These are phyloP conservation scores for Drosophila parabipectinata DNA, from an alignment of 1,140 invertebrate species.

Conservation along the genomic window DNA sequence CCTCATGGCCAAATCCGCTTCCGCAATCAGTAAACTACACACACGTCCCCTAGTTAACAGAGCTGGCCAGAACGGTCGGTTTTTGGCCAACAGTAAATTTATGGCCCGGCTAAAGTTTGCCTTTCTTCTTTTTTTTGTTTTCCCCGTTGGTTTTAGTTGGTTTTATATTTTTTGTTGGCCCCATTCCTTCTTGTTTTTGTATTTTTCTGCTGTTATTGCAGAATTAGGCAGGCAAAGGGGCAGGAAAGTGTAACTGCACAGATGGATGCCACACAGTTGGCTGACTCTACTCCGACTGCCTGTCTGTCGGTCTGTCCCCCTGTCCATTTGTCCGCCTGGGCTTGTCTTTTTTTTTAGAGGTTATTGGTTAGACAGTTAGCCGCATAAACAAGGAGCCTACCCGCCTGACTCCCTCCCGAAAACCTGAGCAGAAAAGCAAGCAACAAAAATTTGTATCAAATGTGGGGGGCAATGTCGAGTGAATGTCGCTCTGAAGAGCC, in stretches of 20 bases:
- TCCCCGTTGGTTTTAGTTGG: conserved; percentile 19
- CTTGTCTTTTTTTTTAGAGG: conserved; percentile 26
- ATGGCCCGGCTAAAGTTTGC: conserved; percentile 68
- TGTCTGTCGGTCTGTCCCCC: conserved; percentile 10
- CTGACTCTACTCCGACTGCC: conserved; percentile 36
- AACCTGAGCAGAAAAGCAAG: conserved; percentile 11
- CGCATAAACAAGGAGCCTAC: conserved; percentile 75
- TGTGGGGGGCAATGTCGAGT: conserved; percentile 77
- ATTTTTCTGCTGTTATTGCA: conserved; percentile 64
- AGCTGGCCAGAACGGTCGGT: conserved; percentile 52
- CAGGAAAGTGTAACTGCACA: conserved; percentile 71
- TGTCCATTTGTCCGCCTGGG: conserved; percentile 16
- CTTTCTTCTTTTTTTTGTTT: conserved; percentile 38
- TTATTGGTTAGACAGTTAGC: conserved; percentile 69
- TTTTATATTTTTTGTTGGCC: background rate
- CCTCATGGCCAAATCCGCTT: conserved; percentile 78
- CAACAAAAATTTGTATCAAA: conserved; percentile 64
- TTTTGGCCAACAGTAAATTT: conserved; percentile 80
- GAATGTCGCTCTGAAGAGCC: conserved; percentile 64
- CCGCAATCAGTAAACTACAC: conserved; percentile 81
- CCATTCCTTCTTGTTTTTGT: background rate
- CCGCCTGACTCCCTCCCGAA: conserved; percentile 16
- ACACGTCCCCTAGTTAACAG: conserved; percentile 57
- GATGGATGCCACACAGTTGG: conserved; percentile 79
- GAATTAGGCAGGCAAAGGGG: conserved; percentile 60